Evolutionary conservation across 1,140 invertebrate species (phyloP).

Genomic region (Branchinecta lynchi): DNA sequence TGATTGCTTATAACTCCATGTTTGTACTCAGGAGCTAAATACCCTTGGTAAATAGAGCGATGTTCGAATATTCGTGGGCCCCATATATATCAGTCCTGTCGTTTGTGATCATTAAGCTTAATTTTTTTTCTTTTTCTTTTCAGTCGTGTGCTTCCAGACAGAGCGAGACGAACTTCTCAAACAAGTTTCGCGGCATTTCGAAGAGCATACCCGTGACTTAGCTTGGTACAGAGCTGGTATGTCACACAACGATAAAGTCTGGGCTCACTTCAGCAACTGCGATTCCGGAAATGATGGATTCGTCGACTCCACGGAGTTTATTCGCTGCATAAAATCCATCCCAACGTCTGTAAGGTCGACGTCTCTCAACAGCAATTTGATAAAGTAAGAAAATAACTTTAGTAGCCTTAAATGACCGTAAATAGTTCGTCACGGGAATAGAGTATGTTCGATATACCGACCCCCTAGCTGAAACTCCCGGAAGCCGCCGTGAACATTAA

Average conservation of each 20-base stretch:
- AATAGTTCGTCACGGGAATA: too few relatives aligned
- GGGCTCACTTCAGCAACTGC: conserved; percentile 26
- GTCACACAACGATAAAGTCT: conserved; percentile 24
- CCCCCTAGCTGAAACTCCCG: too few relatives aligned
- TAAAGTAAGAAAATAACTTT: conserved; percentile 16
- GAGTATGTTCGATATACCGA: too few relatives aligned
- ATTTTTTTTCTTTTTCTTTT: conserved; percentile 7
- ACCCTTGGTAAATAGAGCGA: too few relatives aligned
- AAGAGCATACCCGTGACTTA: conserved; percentile 21
- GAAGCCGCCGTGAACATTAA: too few relatives aligned
- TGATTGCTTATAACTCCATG: too few relatives aligned
- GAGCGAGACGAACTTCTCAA: conserved; percentile 25
- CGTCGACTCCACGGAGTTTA: conserved; percentile 25
- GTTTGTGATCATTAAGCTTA: neutral
- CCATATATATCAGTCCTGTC: too few relatives aligned
- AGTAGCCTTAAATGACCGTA: too few relatives aligned
- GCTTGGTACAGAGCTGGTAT: conserved; percentile 24
- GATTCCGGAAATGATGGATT: conserved; percentile 25
- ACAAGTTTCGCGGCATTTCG: conserved; percentile 23
- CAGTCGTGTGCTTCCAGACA: conserved; percentile 26
- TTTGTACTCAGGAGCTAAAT: too few relatives aligned
- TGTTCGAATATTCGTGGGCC: too few relatives aligned
- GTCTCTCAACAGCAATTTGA: conserved; percentile 16
- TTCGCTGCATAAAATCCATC: conserved; percentile 25
- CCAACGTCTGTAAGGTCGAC: conserved; percentile 15